These are phyloP conservation scores for Dysidea cf. avara DNA, from an alignment of 37 sponge, comb jelly and placozoan genomes.

Conservation along the genomic window DNA sequence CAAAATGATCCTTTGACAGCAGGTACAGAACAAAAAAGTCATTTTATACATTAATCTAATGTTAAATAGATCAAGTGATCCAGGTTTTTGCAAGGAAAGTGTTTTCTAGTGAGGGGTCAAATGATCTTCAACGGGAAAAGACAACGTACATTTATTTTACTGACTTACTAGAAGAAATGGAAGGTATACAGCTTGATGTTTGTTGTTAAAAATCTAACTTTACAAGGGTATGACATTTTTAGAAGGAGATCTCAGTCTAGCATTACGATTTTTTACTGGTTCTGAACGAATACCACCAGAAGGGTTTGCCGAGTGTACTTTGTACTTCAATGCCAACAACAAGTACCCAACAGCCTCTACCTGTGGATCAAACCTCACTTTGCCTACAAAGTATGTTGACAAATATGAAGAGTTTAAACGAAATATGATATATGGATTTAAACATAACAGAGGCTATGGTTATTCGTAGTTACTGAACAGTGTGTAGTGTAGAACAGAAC, in stretches of 20 bases:
- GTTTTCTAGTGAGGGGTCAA: not conserved
- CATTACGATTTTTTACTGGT: slow-evolving; percentile 25
- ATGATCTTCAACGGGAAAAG: not conserved
- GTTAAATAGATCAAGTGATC: no score
- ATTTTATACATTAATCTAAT: no score
- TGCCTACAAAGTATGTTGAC: slow-evolving; percentile 33
- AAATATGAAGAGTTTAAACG: slow-evolving; percentile 11
- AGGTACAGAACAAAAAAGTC: no score
- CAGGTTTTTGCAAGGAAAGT: no score
- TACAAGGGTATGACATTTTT: not conserved
- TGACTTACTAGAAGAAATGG: not conserved
- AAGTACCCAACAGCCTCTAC: slow-evolving; percentile 30
- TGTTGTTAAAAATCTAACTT: not conserved
- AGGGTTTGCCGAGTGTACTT: not conserved
- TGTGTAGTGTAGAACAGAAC: no score
- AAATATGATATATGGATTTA: not conserved
- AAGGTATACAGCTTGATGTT: not conserved
- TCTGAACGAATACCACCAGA: slow-evolving; percentile 19
- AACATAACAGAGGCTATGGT: no score
- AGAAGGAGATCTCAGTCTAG: not conserved
- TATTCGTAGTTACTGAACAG: no score
- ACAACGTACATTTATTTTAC: slow-evolving; percentile 12
- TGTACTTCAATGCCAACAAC: not conserved
- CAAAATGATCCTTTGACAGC: no score
- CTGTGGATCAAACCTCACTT: slow-evolving; percentile 21